Conservation (phyloP, 2,888 invertebrate species). For the Craniophora ligustri region DNA sequence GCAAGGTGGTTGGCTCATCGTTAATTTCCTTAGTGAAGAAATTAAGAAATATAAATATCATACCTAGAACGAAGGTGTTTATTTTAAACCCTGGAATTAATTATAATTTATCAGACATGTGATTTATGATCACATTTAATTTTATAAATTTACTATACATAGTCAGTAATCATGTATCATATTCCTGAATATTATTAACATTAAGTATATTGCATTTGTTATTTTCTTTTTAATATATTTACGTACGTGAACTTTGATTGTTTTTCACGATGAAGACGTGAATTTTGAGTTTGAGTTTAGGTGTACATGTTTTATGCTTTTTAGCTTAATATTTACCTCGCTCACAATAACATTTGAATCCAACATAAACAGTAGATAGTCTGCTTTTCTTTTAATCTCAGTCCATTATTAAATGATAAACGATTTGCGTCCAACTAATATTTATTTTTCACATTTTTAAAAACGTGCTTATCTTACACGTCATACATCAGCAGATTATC, state of each 20-base stretch:
- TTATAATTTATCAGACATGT: conserved; percentile 5
- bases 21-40: conserved; percentile 46
- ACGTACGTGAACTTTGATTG: neutral
- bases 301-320: neutral
- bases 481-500: conserved; percentile 13
- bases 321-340: conserved; percentile 5
- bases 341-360: conserved; percentile 13
- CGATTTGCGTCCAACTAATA: neutral
- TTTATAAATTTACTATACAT: neutral
- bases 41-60: no score
- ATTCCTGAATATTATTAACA: conserved; percentile 10
- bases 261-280: conserved; percentile 6
- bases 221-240: neutral
- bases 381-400: conserved; percentile 17
- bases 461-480: neutral
- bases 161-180: no score
- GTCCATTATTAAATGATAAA: conserved; percentile 1
- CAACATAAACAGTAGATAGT: conserved; percentile 20
- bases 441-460: neutral
- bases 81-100: conserved; percentile 10
- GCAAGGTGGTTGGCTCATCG: conserved; percentile 41
- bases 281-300: neutral
- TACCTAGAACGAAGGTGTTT: no score
- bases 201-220: neutral
- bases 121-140: neutral